These are phyloP conservation scores for Bufo bufo DNA, from an alignment of 2,113 vertebrate species.

Conservation along the genomic window DNA sequence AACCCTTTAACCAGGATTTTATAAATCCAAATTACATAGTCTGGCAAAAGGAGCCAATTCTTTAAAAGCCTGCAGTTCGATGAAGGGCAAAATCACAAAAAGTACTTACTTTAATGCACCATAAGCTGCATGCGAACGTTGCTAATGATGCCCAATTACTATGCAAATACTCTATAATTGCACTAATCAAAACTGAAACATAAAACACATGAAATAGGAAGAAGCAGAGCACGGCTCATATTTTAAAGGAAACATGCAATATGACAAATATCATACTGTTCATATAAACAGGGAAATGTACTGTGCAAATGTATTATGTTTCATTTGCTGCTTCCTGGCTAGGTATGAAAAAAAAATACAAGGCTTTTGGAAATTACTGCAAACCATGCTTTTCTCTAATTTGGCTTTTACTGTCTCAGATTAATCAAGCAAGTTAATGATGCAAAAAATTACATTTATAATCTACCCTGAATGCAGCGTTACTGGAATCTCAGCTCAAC, in stretches of 20 bases:
- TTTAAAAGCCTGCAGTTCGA: constrained; percentile 56
- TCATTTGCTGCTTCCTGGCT: constrained; percentile 55
- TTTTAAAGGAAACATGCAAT: constrained; percentile 39
- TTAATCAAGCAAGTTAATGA: constrained; percentile 78
- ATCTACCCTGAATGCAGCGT: constrained; percentile 80
- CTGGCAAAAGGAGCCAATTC: constrained; percentile 28
- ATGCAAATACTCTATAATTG: constrained; percentile 64
- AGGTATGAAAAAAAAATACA: background rate
- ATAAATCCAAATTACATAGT: constrained; percentile 43
- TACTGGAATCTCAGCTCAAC: constrained; percentile 78
- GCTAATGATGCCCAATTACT: constrained; percentile 62
- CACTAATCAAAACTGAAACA: constrained; percentile 62
- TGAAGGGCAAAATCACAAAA: constrained; percentile 51
- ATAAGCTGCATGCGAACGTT: constrained; percentile 52
- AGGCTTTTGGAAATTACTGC: constrained; percentile 47
- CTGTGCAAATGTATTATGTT: background rate
- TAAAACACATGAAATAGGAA: constrained; percentile 36
- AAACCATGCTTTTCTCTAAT: constrained; percentile 68
- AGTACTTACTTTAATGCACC: constrained; percentile 34
- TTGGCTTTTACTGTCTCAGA: constrained; percentile 76
- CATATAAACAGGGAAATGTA: constrained; percentile 6
- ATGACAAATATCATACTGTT: constrained; percentile 35
- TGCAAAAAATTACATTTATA: constrained; percentile 81
- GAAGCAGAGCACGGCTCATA: constrained; percentile 30
- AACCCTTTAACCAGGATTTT: constrained; percentile 36